A percentile compares a stretch with the other conserved stretches of the same genome.
Conservation (phyloP, 2,888 invertebrate species). For the Dryomyza anilis region DNA sequence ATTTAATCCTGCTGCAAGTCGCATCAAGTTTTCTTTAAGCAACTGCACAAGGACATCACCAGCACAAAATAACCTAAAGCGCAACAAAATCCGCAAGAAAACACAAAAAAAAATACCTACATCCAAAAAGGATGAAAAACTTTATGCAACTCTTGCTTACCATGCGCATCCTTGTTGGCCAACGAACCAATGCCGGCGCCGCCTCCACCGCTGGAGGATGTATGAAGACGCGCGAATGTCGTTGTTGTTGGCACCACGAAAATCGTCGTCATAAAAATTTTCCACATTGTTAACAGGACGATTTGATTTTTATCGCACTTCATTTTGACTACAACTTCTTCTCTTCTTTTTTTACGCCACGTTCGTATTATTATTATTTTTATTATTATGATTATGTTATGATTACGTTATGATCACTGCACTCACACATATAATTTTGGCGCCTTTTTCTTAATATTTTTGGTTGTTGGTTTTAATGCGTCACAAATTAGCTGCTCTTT, state of each 20-base stretch:
- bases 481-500: neutral
- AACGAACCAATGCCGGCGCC: conserved; percentile 41
- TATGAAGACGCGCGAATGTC: conserved; percentile 51
- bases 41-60: too few relatives aligned
- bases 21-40: too few relatives aligned
- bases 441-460: too few relatives aligned
- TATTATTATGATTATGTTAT: neutral
- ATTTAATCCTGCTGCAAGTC: neutral
- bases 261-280: conserved; percentile 53
- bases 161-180: conserved; percentile 55
- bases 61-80: too few relatives aligned
- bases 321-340: conserved; percentile 43
- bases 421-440: too few relatives aligned
- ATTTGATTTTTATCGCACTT: conserved; percentile 61
- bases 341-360: neutral
- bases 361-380: neutral
- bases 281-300: conserved; percentile 59
- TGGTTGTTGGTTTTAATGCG: neutral
- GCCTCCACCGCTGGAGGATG: conserved; percentile 36
- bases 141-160: conserved; percentile 49
- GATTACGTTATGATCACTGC: too few relatives aligned
- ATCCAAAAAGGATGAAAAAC: neutral
- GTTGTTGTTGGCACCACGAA: conserved; percentile 44
- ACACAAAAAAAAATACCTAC: conserved; percentile 8
- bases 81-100: too few relatives aligned